Conservation (phyloP, 2,113 vertebrate genomes). For the Ciconia maguari region DNA sequence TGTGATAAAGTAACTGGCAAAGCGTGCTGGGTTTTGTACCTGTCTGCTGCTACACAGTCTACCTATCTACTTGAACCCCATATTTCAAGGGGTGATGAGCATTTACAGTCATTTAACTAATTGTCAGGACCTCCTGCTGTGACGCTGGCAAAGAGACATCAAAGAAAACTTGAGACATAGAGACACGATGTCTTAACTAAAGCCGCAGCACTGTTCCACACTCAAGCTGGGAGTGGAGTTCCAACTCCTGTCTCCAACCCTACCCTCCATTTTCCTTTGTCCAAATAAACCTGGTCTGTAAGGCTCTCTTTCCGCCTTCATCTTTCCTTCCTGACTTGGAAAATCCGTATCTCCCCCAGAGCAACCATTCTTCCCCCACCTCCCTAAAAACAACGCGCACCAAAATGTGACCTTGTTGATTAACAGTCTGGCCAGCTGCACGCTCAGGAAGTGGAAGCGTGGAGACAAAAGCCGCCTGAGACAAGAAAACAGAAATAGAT, state of each 20-base stretch:
- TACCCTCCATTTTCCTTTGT: background rate
- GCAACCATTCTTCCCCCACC: background rate
- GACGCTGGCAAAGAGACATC: background rate
- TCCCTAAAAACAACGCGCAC: background rate
- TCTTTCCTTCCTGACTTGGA: background rate
- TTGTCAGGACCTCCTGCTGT: background rate
- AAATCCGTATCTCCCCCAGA: background rate
- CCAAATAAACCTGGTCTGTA: background rate
- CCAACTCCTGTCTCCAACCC: background rate
- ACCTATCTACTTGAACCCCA: rapidly evolving
- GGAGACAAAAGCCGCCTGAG: slow-evolving; percentile 39
- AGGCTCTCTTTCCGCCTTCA: background rate
- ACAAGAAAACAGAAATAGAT: slow-evolving; percentile 48
- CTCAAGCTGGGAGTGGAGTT: background rate
- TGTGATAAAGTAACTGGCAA: too few species aligned
- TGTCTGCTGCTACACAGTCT: too few species aligned
- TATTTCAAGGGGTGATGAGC: background rate
- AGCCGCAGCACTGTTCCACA: background rate
- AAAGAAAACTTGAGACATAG: background rate
- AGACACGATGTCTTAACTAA: background rate
- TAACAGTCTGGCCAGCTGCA: slow-evolving; percentile 1
- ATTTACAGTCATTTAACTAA: background rate
- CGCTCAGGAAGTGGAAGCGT: slow-evolving; percentile 32
- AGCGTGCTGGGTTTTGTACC: rapidly evolving
- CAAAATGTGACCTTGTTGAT: background rate